phyloP scores from a whole-genome alignment of 1,140 invertebrate genomes.

The Sycobia sp. region DNA sequence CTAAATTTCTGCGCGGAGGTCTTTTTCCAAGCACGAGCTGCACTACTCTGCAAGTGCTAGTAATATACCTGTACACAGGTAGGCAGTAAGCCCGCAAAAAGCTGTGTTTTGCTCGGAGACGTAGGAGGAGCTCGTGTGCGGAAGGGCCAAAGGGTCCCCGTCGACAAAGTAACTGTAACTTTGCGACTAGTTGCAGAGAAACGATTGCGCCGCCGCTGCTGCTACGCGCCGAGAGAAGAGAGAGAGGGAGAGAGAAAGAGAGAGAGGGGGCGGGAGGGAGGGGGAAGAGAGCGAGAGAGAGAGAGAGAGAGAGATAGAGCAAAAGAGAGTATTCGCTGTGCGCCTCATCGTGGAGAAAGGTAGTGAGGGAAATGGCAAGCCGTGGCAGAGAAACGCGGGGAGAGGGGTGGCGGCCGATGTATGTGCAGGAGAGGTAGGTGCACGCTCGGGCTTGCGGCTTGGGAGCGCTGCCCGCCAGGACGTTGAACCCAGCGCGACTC shows the following conservation, averaged over 20 bases:
- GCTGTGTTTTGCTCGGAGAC: no score
- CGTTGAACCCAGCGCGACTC: conserved; percentile 60
- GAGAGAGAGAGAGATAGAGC: no score
- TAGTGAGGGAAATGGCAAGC: conserved; percentile 26
- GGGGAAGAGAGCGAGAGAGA: no score
- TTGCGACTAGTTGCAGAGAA: not conserved
- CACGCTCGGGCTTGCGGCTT: conserved; percentile 34
- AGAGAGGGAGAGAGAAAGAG: conserved; percentile 7
- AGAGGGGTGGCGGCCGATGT: conserved; percentile 7
- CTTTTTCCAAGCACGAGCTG: no score
- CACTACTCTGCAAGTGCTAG: no score
- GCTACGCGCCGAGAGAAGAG: not conserved
- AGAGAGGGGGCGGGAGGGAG: no score
- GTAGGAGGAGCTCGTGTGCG: no score
- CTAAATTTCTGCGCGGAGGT: no score
- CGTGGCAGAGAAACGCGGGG: no score
- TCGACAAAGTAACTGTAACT: conserved; percentile 25
- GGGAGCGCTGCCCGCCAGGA: conserved; percentile 61
- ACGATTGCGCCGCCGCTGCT: not conserved
- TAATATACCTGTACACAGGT: no score
- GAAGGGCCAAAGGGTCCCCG: conserved; percentile 28
- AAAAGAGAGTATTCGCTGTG: conserved; percentile 18
- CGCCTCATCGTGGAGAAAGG: conserved; percentile 22
- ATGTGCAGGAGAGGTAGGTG: conserved; percentile 41
- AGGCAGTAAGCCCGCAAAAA: no score